Evolutionary conservation across 2,113 vertebrate genomes (phyloP).

Genomic region (Plecotus auritus): DNA sequence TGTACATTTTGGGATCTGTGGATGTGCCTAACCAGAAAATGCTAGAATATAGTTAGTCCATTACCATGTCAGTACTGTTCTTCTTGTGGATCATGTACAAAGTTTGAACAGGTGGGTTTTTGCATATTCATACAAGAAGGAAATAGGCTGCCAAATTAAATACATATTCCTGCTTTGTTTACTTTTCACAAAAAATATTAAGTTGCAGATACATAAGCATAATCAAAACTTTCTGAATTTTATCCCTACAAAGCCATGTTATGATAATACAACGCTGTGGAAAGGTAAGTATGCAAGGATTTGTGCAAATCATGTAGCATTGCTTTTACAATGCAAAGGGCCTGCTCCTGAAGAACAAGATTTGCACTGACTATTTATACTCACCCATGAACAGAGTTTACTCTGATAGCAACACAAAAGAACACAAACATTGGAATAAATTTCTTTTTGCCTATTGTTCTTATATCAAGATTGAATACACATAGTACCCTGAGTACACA

Average conservation of each 20-base stretch:
- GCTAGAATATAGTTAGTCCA: background rate
- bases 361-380: background rate
- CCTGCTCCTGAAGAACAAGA: background rate
- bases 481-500: background rate
- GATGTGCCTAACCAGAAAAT: background rate
- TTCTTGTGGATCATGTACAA: background rate
- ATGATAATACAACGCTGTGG: background rate
- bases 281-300: background rate
- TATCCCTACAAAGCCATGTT: background rate
- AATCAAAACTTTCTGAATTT: conserved; percentile 57
- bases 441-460: background rate
- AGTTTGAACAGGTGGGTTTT: conserved; percentile 64
- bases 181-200: conserved; percentile 32
- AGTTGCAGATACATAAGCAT: background rate
- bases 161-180: conserved; percentile 69
- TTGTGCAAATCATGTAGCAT: background rate
- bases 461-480: background rate
- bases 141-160: conserved; percentile 57
- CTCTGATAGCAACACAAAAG: background rate
- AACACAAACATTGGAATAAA: background rate
- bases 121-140: conserved; percentile 68
- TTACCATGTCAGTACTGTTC: background rate
- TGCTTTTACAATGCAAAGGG: conserved; percentile 58
- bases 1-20: background rate
- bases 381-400: background rate